phyloP scores from a whole-genome alignment of 64 coral and sea anemone species.

The Actinia equina region DNA sequence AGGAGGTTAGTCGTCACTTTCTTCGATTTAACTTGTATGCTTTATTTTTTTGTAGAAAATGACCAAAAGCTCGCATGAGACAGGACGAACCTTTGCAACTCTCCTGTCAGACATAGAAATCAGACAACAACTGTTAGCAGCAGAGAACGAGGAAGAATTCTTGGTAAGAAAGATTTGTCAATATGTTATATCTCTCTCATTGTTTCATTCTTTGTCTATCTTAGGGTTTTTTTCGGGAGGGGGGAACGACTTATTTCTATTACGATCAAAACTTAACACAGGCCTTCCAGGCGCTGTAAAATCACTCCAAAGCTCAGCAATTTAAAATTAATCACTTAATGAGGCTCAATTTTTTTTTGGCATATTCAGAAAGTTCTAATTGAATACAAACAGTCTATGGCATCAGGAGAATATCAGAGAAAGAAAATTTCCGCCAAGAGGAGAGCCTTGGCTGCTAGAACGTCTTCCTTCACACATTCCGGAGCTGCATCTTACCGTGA shows the following conservation, averaged over 20 bases:
- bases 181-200: too few species aligned
- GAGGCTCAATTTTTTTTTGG: not conserved
- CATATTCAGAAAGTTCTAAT: not conserved
- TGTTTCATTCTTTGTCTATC: too few species aligned
- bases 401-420: slow-evolving; percentile 9
- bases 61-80: slow-evolving; percentile 78
- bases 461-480: not conserved
- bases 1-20: not conserved
- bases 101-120: slow-evolving; percentile 72
- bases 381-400: not conserved
- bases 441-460: not conserved
- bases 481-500: not conserved
- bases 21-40: not conserved
- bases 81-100: slow-evolving; percentile 91
- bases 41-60: slow-evolving; percentile 57
- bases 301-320: not conserved
- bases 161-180: slow-evolving; percentile 31
- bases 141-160: slow-evolving; percentile 66
- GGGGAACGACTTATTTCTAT: too few species aligned
- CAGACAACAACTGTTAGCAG: slow-evolving; percentile 61
- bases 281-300: too few species aligned
- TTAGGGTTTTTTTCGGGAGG: too few species aligned
- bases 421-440: not conserved
- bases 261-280: too few species aligned
- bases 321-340: not conserved